A percentile compares a stretch with the other conserved stretches of the same genome.
phyloP scores from a whole-genome alignment of 2,888 invertebrate genomes.

The Eupithecia pulchellata region DNA sequence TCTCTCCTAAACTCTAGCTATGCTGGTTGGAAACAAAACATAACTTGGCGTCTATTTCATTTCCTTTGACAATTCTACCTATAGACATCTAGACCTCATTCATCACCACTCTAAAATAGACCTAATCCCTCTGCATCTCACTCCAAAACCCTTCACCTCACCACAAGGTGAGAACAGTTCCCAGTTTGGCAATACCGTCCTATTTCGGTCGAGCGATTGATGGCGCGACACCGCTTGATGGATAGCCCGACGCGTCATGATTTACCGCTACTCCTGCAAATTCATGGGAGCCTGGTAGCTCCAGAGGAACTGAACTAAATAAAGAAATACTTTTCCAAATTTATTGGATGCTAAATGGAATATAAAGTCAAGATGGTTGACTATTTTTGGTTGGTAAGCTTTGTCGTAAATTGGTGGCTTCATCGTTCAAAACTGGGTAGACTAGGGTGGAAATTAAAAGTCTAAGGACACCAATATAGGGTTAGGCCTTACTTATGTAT shows the following conservation, averaged over 20 bases:
- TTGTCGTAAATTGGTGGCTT: slow-evolving; percentile 5
- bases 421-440: background rate
- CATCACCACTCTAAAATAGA: background rate
- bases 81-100: background rate
- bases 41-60: background rate
- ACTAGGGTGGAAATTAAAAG: background rate
- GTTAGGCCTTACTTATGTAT: background rate
- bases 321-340: slow-evolving; percentile 49
- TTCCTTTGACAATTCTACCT: background rate
- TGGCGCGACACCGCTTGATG: slow-evolving; percentile 76
- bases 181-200: slow-evolving; percentile 61
- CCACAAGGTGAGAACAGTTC: slow-evolving; percentile 60
- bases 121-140: slow-evolving; percentile 20
- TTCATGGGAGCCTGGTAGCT: slow-evolving; percentile 72
- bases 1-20: background rate
- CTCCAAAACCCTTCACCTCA: slow-evolving; percentile 18
- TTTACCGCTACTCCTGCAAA: slow-evolving; percentile 74
- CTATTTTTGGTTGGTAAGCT: slow-evolving; percentile 18
- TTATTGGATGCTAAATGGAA: slow-evolving; percentile 46
- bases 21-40: background rate
- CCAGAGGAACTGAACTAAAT: slow-evolving; percentile 43
- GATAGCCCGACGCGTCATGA: slow-evolving; percentile 73
- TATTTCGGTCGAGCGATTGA: slow-evolving; percentile 80
- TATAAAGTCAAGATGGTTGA: slow-evolving; percentile 4
- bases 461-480: background rate